A percentile compares a stretch with the other conserved stretches of the same genome.
Evolutionary conservation across 1,140 invertebrate species (phyloP).

Genomic region (Brachionus plicatilis): DNA sequence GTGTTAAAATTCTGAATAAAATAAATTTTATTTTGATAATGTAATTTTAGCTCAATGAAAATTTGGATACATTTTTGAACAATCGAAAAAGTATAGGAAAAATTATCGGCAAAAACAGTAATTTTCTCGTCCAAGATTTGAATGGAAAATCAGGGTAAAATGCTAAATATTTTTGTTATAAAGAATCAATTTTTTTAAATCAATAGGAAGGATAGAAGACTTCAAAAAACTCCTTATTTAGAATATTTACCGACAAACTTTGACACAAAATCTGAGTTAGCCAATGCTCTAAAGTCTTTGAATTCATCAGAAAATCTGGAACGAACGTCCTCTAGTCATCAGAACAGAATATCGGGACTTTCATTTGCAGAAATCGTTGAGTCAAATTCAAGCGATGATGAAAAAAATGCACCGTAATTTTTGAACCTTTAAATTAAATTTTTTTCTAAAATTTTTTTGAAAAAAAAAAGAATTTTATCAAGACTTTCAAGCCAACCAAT

Average conservation of each 20-base stretch:
- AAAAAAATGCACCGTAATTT: background rate
- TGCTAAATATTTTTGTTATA: background rate
- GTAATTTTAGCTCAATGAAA: background rate
- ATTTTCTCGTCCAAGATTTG: slow-evolving; percentile 3
- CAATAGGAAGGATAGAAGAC: background rate
- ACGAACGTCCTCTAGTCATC: background rate
- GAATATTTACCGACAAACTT: slow-evolving; percentile 25
- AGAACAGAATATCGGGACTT: background rate
- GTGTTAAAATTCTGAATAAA: background rate
- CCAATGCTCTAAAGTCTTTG: background rate
- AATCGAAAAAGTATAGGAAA: background rate
- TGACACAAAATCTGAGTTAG: background rate
- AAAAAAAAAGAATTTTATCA: background rate
- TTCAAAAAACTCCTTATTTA: slow-evolving; percentile 9
- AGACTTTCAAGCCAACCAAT: slow-evolving; percentile 9
- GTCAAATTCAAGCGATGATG: slow-evolving; percentile 10
- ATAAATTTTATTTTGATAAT: background rate
- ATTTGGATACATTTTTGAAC: background rate
- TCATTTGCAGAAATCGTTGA: background rate
- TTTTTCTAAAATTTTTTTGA: background rate
- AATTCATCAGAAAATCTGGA: background rate
- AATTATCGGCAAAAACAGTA: slow-evolving; percentile 1
- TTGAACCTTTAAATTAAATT: background rate
- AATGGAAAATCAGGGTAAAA: background rate
- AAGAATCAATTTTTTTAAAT: background rate